These are phyloP conservation scores for Actenoides lindsayi DNA, from an alignment of 2,113 vertebrate genomes.

Conservation along the genomic window DNA sequence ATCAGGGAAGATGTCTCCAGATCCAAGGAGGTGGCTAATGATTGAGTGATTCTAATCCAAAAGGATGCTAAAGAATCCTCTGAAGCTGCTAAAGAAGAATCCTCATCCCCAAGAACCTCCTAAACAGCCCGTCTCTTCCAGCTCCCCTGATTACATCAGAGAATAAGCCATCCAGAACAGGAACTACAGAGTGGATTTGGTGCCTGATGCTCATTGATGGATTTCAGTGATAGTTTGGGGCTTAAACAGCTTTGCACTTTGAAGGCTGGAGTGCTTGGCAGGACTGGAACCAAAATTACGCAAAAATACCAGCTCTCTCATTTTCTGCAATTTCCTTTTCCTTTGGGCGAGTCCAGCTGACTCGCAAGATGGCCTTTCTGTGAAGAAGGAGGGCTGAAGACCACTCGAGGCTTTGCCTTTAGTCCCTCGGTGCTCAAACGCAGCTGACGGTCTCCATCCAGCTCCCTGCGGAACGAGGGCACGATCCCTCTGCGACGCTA, in stretches of 20 bases:
- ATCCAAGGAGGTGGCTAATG: neutral
- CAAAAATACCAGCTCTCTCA: neutral
- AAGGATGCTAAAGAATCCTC: neutral
- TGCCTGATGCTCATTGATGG: neutral
- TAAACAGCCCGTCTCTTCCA: neutral
- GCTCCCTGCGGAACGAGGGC: accelerated
- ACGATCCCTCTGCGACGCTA: accelerated
- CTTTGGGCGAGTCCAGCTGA: neutral
- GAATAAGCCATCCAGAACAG: neutral
- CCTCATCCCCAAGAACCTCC: neutral
- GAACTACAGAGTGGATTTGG: neutral
- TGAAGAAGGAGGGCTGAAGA: neutral
- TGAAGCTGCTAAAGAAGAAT: neutral
- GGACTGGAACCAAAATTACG: neutral
- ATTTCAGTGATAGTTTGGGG: neutral
- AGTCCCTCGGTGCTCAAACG: neutral
- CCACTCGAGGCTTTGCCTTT: neutral
- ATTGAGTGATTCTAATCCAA: neutral
- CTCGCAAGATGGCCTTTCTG: neutral
- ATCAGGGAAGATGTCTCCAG: neutral
- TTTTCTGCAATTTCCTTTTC: neutral
- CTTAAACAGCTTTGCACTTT: neutral
- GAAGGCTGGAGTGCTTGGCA: neutral
- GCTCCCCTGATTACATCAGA: neutral
- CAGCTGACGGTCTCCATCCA: neutral